Base-by-base conservation (phyloP, 2,113 vertebrate genomes). In the Etheostoma cragini region DNA sequence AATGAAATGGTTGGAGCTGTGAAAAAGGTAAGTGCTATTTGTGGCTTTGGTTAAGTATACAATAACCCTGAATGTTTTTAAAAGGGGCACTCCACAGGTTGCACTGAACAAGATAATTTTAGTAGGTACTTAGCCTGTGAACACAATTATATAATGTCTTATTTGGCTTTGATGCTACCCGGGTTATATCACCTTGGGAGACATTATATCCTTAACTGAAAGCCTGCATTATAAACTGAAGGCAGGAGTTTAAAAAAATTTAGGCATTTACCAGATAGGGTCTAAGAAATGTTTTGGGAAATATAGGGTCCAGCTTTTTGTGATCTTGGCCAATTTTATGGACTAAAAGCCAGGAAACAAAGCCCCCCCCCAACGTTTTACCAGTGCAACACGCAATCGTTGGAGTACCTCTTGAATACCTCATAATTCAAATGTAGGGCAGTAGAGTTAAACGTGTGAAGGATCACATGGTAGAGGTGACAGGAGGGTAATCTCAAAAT, bases 21-120 rank as follows among this genome's bases (percentile, higher is more conserved):
- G 71, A 62, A 82, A 64, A 87, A 91, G 94, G 94, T 95, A 94
- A 94, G 95, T 94, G 71, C 54, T 22, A 5, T 4, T 3, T 45
- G 7, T 81, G 12, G 72, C 67, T 57, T 58, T 58, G 42, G 88
- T 93, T 93, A 91, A 94, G 91, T 94, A 92, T 88, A 70, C 4
- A 64, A 26, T 26, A 54, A 76, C 84, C 2, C 24, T 50, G 62
- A 30, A 65, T 2, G 13, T 5, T 67, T 72, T 81, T 78, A 1
- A 81, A 78, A 81, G 64, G 57, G 56, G 62, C 38, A 46, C 76
- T 73, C 38, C 38, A 72, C 42, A 67, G 26, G 66, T 82, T 21
- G 19, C 64, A 71, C 15, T 63, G 22, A 65, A 52, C 58, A n/a
- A 49, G 52, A 38, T 62, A 0, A 62, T 22, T 81, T 71, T 30